phyloP scores from a whole-genome alignment of 2,888 invertebrate species.

The Toxonevra muliebris region DNA sequence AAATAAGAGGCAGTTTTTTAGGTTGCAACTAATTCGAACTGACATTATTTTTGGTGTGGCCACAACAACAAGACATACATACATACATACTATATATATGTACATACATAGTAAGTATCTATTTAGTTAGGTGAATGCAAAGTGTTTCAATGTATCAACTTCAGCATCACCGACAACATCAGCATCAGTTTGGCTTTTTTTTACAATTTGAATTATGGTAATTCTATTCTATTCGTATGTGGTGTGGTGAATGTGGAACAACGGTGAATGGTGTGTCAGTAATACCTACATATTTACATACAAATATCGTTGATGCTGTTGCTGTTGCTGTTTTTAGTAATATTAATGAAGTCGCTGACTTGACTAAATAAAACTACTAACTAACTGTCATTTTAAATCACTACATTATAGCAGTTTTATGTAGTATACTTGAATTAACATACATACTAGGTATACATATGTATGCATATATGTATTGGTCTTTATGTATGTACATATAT shows the following conservation, averaged over 20 bases:
- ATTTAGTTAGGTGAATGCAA: not conserved
- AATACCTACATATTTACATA: constrained; percentile 12
- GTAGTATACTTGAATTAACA: too few relatives aligned
- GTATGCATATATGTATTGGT: too few relatives aligned
- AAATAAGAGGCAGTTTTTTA: not conserved
- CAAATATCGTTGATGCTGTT: constrained; percentile 10
- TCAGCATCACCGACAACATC: not conserved
- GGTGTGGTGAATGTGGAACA: constrained; percentile 22
- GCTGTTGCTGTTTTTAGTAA: constrained; percentile 18
- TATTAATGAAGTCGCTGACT: constrained; percentile 27
- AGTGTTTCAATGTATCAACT: not conserved
- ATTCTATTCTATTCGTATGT: constrained; percentile 3
- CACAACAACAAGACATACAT: not conserved
- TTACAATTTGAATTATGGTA: constrained; percentile 29
- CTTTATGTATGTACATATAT: too few relatives aligned
- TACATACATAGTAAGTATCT: too few relatives aligned
- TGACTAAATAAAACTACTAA: constrained; percentile 24
- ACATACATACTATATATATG: constrained; percentile 6
- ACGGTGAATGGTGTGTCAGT: constrained; percentile 28
- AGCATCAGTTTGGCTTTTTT: constrained; percentile 8
- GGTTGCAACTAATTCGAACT: not conserved
- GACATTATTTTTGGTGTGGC: constrained; percentile 1
- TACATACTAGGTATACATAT: too few relatives aligned
- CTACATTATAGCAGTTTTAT: too few relatives aligned
- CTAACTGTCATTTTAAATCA: not conserved